These are phyloP conservation scores for Cenopis cana DNA, from an alignment of 2,888 invertebrate species.

Conservation along the genomic window DNA sequence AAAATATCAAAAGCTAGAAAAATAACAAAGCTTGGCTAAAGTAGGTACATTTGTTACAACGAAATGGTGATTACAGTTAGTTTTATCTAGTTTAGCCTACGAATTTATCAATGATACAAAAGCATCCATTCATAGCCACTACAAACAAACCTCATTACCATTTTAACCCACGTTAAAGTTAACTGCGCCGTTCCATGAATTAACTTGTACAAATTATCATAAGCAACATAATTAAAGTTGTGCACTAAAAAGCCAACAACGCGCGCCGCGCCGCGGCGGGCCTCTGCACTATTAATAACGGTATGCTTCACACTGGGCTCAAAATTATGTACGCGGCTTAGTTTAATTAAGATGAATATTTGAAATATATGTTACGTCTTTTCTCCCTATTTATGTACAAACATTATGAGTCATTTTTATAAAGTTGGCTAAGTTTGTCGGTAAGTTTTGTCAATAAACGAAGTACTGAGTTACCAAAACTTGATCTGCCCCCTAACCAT, in stretches of 20 bases:
- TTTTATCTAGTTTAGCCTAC: neutral
- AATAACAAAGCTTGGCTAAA: neutral
- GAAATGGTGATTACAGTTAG: neutral
- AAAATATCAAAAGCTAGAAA: neutral
- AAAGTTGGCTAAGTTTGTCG: too few species aligned
- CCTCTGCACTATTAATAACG: conserved; percentile 42
- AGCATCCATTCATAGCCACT: conserved; percentile 23
- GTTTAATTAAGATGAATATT: conserved; percentile 25
- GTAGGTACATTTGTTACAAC: neutral
- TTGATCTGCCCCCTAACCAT: too few species aligned
- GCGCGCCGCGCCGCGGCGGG: conserved; percentile 28
- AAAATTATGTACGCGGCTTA: conserved; percentile 17
- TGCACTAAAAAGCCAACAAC: conserved; percentile 30
- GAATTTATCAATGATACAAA: conserved; percentile 14
- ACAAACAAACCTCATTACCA: conserved; percentile 30
- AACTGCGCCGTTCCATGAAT: conserved; percentile 19
- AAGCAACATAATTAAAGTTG: conserved; percentile 43
- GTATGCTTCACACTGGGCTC: conserved; percentile 27
- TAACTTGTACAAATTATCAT: conserved; percentile 38
- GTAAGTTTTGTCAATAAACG: too few species aligned
- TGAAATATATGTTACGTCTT: neutral
- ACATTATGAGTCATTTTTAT: too few species aligned
- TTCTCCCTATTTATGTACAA: neutral
- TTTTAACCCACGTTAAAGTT: conserved; percentile 30
- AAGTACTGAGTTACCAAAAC: too few species aligned